Evolutionary conservation across 2,888 invertebrate genomes (phyloP), one percentile per base, ranked within the genome.

Genomic region (Eupithecia inturbata): DNA sequence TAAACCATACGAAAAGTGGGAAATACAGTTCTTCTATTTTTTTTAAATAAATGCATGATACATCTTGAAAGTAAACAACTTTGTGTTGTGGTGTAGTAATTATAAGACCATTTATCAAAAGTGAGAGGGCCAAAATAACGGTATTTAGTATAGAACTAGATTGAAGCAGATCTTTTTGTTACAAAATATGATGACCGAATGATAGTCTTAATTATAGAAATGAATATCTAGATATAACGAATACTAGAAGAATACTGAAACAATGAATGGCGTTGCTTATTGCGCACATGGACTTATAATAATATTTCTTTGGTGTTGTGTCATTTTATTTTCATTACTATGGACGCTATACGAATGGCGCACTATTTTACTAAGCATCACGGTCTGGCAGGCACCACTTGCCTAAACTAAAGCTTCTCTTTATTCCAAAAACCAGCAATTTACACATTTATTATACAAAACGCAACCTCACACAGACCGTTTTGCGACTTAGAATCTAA

Each of bases 231-330:
- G 81, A 80, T 83, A 84, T 76, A 78, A 80, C 81, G 87, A 90
- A 92, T 91, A 92, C 90, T 91, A 87, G 79, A 85, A 90, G 87
- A 93, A 93, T 93, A 93, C 93, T 92, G 92, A 91, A 91, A 87
- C 83, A 87, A 79, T 91, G 87, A 88, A 91, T 90, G 91, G 91
- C 91, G 87, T 89, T 85, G 87, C 85, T 86, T 85, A 87, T 84
- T 86, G 88, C 89, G 88, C 88, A 85, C 85, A 84, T 89, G 88
- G 87, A 91, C 92, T 92, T 91, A 86, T 70, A 87, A 86, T 89
- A 88, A 88, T 90, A 91, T 90, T 90, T 94, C 94, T 94, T 94
- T 94, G 94, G 94, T 94, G 93, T 92, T 91, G 90, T 92, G 92
- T 92, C 90, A 90, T 91, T 89, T 57, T 88, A 68, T 68, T 68